Evolutionary conservation across 2,797 vertebrate species (phyloP).

Genomic region (Columba guinea): DNA sequence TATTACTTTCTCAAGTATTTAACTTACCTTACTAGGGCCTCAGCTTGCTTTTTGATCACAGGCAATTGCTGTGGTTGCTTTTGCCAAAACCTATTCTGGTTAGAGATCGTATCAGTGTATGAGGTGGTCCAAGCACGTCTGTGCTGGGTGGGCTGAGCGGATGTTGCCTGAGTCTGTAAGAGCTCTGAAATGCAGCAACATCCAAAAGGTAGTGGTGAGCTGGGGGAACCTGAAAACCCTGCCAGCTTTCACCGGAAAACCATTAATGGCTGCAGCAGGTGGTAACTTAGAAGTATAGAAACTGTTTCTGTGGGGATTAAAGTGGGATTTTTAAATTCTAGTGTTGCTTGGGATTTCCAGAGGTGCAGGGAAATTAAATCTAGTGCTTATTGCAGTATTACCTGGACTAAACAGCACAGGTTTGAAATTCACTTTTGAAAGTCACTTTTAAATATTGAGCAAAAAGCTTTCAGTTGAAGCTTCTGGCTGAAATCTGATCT

Average conservation of each 20-base stretch:
- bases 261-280: neutral
- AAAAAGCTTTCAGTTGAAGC: neutral
- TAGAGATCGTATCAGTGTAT: neutral
- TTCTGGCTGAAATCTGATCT: neutral
- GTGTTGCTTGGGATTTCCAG: neutral
- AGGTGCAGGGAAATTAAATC: neutral
- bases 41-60: neutral
- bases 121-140: neutral
- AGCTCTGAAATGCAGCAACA: neutral
- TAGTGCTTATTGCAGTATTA: neutral
- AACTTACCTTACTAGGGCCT: neutral
- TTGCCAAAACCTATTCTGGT: neutral
- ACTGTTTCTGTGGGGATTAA: neutral
- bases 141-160: fast-evolving
- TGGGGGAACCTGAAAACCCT: neutral
- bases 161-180: neutral
- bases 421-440: neutral
- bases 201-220: neutral
- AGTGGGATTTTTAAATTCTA: neutral
- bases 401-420: neutral
- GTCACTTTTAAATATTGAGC: neutral
- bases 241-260: neutral
- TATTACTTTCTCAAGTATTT: neutral
- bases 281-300: neutral
- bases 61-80: neutral